These are phyloP conservation scores for Teleogryllus oceanicus DNA, from an alignment of 2,888 invertebrate species.

Conservation along the genomic window DNA sequence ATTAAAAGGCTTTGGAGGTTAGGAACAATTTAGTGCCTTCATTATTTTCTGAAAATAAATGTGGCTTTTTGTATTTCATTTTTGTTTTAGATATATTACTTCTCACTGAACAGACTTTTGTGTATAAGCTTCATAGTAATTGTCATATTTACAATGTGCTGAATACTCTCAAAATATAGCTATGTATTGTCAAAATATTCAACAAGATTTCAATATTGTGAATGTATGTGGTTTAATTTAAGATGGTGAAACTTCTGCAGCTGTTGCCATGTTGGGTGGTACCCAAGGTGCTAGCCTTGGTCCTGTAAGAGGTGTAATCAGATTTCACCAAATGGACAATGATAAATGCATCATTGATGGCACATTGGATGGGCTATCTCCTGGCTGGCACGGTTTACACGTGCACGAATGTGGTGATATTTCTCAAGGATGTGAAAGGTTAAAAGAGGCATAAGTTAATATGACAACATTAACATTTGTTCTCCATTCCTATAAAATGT, in stretches of 20 bases:
- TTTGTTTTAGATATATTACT: too few relatives aligned
- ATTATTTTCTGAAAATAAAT: too few relatives aligned
- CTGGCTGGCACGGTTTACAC: slow-evolving; percentile 59
- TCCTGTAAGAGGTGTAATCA: slow-evolving; percentile 66
- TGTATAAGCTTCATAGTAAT: too few relatives aligned
- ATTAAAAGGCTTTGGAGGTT: slow-evolving; percentile 75
- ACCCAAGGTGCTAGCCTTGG: slow-evolving; percentile 50
- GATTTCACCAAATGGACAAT: slow-evolving; percentile 64
- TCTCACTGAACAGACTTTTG: too few relatives aligned
- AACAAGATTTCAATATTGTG: too few relatives aligned
- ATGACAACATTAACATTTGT: too few relatives aligned
- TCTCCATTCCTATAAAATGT: too few relatives aligned
- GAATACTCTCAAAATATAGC: too few relatives aligned
- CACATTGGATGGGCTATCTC: slow-evolving; percentile 71
- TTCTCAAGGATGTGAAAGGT: slow-evolving; percentile 60
- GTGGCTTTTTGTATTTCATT: too few relatives aligned
- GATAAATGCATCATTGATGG: slow-evolving; percentile 69
- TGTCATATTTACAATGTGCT: too few relatives aligned
- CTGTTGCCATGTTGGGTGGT: slow-evolving; percentile 65
- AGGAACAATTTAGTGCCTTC: slow-evolving; percentile 25
- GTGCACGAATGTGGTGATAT: slow-evolving; percentile 74
- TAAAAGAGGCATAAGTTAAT: too few relatives aligned
- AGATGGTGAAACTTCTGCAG: slow-evolving; percentile 48
- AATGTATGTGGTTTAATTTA: neutral
- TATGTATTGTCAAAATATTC: too few relatives aligned